phyloP scores from a whole-genome alignment of 2,888 invertebrate genomes.

The Himalopsyche tibetana region DNA sequence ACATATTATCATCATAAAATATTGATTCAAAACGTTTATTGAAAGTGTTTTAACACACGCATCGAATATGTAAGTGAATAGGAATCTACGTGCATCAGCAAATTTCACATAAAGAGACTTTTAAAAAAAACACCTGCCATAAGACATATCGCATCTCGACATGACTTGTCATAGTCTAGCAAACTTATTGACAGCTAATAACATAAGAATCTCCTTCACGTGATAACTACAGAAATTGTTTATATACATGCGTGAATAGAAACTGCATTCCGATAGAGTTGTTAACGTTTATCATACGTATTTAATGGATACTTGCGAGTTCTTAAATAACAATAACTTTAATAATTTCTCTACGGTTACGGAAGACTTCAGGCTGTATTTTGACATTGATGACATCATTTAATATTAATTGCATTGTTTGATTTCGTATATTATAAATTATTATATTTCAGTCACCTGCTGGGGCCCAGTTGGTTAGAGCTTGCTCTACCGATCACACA shows the following conservation, averaged over 20 bases:
- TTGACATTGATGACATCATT: no score
- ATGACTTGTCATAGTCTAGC: background rate
- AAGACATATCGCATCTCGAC: background rate
- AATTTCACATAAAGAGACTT: background rate
- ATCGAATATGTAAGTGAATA: no score
- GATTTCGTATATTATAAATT: no score
- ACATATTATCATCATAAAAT: no score
- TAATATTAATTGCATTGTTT: no score
- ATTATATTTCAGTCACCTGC: no score
- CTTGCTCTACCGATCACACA: no score
- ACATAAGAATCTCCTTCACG: background rate
- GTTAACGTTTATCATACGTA: background rate
- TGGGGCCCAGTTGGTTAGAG: no score
- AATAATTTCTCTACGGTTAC: no score
- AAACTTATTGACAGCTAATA: background rate
- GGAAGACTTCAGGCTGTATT: no score
- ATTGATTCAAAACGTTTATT: no score
- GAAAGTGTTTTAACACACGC: no score
- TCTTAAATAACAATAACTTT: background rate
- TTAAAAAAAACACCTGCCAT: background rate
- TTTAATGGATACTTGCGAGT: background rate
- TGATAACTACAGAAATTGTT: background rate
- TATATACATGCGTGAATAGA: background rate
- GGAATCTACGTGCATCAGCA: background rate
- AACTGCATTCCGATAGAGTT: conserved; percentile 8